Percentiles rank a stretch among this genome's conserved stretches.
Conservation (phyloP, 92 coral and sea anemone species). For the Heliopora coerulea region DNA sequence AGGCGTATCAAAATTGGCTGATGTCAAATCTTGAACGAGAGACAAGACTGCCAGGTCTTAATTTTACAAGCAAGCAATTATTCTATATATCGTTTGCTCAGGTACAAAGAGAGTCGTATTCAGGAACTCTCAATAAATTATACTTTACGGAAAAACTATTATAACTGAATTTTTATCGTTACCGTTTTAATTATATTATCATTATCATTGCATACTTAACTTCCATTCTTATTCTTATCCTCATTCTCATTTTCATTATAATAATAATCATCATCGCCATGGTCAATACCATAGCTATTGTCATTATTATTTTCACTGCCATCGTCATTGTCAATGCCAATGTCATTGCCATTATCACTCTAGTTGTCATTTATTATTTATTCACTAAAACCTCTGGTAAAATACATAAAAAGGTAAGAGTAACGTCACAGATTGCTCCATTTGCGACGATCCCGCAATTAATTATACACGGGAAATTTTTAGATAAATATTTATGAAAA, state of each 20-base stretch:
- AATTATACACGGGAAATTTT: too few species aligned
- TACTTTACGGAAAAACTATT: neutral
- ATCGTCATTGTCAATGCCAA: neutral
- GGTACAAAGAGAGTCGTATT: constrained; percentile 45
- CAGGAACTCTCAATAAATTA: neutral
- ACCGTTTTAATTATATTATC: too few species aligned
- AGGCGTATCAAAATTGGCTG: constrained; percentile 69
- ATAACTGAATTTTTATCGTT: too few species aligned
- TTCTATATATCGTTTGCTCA: constrained; percentile 95
- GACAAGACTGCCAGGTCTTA: constrained; percentile 73
- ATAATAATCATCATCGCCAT: too few species aligned
- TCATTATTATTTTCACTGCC: neutral
- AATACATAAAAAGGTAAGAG: too few species aligned
- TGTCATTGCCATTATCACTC: neutral
- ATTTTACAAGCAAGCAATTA: constrained; percentile 80
- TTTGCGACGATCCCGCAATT: too few species aligned
- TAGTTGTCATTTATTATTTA: neutral
- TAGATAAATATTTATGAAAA: too few species aligned
- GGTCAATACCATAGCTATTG: neutral
- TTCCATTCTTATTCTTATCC: too few species aligned
- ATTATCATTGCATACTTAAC: neutral
- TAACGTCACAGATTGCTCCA: too few species aligned
- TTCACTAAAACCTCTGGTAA: too few species aligned
- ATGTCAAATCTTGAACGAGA: constrained; percentile 63
- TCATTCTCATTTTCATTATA: too few species aligned